Base-by-base conservation (phyloP, 2,113 vertebrate species). In the Bombycilla garrulus region DNA sequence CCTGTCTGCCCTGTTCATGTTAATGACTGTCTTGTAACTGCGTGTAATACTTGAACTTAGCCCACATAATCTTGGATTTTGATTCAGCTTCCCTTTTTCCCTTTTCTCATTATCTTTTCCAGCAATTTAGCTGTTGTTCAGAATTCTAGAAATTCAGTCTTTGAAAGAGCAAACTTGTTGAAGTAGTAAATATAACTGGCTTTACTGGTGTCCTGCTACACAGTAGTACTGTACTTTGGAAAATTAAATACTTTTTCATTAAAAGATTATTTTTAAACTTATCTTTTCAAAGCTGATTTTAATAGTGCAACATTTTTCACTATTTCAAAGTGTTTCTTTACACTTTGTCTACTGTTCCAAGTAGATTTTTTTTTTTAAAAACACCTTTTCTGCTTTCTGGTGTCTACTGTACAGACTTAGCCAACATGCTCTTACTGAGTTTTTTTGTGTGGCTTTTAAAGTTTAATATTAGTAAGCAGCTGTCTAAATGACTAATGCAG, bases 381-480 rank as follows among this genome's bases (percentile, higher is more conserved):
- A 57, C 15, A 40, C 21, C 18, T 77, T 47, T 35, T 56, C 33
- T 69, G 5, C 25, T 79, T 90, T 86, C 36, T 45, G 5, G 20
- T n/a, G 2, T 8, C 24, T 88, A 1, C 71, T 79, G 17, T 66
- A 62, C 25, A 72, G 62, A 44, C 53, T 40, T 65, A 91, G 33
- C 38, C 78, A 66, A 47, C 14, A 26, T 64, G 33, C 28, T 56
- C 2, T 72, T 35, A 56, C 25, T 70, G 66, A 53, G 15, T 47
- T 81, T 73, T 88, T 91, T 62, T 3, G 11, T 69, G 17, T 51
- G 91, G 38, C 38, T 90, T 79, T 82, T 90, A 36, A 66, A 79
- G 36, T 73, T 88, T 93, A 92, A 90, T 92, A 90, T 96, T 96
- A 96, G 89, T 57, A 97, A 84, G 54, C 69, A 94, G 91, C 79